These are phyloP conservation scores for Pseudomyrmex concolor DNA, from an alignment of 1,140 invertebrate genomes.

Conservation along the genomic window DNA sequence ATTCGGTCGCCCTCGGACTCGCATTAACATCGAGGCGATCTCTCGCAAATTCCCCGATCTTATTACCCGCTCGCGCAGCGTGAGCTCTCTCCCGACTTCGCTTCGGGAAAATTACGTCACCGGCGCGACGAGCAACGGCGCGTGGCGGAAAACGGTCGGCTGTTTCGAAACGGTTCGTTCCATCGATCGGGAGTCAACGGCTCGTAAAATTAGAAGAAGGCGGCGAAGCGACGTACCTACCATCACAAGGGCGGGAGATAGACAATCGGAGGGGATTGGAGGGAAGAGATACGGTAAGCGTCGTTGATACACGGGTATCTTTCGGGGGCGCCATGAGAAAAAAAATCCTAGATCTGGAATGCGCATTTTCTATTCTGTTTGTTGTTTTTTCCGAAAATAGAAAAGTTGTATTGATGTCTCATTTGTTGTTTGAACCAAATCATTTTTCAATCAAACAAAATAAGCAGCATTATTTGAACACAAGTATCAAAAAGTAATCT, in stretches of 20 bases:
- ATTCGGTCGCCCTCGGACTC: conserved; percentile 17
- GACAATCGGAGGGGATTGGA: neutral
- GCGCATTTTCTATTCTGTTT: no score
- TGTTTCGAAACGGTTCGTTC: conserved; percentile 72
- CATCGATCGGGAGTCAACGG: conserved; percentile 84
- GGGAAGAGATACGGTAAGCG: conserved; percentile 30
- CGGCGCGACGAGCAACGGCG: conserved; percentile 57
- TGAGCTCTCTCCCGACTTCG: conserved; percentile 6
- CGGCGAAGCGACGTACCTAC: conserved; percentile 73
- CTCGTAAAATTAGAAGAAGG: conserved; percentile 84
- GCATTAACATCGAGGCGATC: conserved; percentile 43
- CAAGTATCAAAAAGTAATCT: neutral
- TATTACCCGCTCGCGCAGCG: conserved; percentile 30
- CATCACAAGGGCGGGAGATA: neutral
- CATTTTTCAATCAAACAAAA: conserved; percentile 2
- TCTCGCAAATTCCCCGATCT: conserved; percentile 52
- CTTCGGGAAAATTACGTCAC: conserved; percentile 64
- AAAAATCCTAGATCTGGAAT: no score
- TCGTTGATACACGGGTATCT: conserved; percentile 37
- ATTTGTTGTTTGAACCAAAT: conserved; percentile 3
- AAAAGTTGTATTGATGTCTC: neutral
- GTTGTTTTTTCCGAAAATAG: neutral
- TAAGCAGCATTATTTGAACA: conserved; percentile 9
- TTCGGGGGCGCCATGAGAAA: conserved; percentile 6
- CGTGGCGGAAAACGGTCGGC: conserved; percentile 69